phyloP scores from a whole-genome alignment of 2,113 vertebrate species.

The Platanista minor region DNA sequence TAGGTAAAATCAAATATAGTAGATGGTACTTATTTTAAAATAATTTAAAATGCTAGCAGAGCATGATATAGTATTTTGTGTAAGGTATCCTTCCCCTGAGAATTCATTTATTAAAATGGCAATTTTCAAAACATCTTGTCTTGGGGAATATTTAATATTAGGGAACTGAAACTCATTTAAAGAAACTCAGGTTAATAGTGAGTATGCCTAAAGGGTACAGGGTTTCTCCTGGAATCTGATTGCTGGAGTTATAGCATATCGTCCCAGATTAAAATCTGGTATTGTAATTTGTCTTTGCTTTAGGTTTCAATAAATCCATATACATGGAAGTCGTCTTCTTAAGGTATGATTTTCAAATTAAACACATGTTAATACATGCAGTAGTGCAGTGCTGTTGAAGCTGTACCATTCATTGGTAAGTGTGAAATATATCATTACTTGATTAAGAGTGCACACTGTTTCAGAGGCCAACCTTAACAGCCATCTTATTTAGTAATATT shows the following conservation, averaged over 20 bases:
- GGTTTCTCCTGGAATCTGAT: constrained; percentile 16
- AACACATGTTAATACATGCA: neutral
- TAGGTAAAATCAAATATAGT: neutral
- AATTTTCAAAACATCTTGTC: neutral
- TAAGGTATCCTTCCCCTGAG: neutral
- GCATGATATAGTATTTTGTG: neutral
- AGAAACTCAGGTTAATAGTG: constrained; percentile 5
- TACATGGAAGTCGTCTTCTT: neutral
- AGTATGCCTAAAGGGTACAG: neutral
- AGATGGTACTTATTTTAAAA: neutral
- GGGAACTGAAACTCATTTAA: neutral
- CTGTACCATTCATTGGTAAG: neutral
- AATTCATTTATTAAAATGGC: constrained; percentile 10
- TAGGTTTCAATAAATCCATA: neutral
- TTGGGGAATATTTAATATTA: neutral
- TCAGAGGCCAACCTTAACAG: neutral
- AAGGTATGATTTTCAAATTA: neutral
- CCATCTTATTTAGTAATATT: neutral
- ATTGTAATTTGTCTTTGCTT: neutral
- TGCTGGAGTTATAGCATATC: neutral
- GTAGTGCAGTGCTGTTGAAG: neutral
- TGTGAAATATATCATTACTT: neutral
- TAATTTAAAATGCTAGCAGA: constrained; percentile 1
- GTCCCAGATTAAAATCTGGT: neutral
- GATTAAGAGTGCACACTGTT: neutral